Evolutionary conservation across 2,888 invertebrate genomes (phyloP), one percentile per base, ranked within the genome.

Genomic region (Cyclophora albipunctata): DNA sequence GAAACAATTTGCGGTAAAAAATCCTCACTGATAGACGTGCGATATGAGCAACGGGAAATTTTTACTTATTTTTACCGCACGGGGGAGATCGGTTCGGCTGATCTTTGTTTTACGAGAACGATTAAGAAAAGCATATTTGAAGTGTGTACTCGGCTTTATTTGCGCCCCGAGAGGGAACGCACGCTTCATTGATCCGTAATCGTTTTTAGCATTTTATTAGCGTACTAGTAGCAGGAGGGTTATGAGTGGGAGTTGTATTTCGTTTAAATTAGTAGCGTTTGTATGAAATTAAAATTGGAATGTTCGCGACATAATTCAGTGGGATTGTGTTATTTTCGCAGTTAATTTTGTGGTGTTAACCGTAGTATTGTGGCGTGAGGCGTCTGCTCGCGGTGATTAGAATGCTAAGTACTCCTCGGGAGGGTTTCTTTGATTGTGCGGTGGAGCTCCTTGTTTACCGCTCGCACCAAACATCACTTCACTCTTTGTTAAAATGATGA

Each of bases 91-190:
- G 74, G 71, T 66, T 71, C 72, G 73, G 73, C 78, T 86, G 87
- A 86, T 87, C 88, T 88, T 87, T 88, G 88, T 88, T 88, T 88
- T 88, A 88, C 85, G 88, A 87, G 88, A 87, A 87, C 88, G 88
- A 88, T 88, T 88, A 88, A 88, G 88, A 88, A 88, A 88, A 86
- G 87, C 88, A 88, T 88, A 88, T 88, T 88, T 87, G 86, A 84
- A 88, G 87, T 86, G 84, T 85, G 86, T 84, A 85, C 81, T 81
- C 73, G 72, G 83, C 80, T 81, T 85, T 88, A 86, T 86, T 87
- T 86, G 84, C 81, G 77, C 81, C 78, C 78, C 75, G 69, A 78
- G 81, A 82, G 87, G 86, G 83, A 79, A 82, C 71, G 71, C 71
- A 80, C 77, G 88, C 86, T 84, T 87, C 88, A 88, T 88, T 88